A percentile compares a stretch with the other conserved stretches of the same genome.
These are phyloP conservation scores for Leptogaster cylindrica DNA, from an alignment of 2,888 invertebrate genomes.

Conservation along the genomic window DNA sequence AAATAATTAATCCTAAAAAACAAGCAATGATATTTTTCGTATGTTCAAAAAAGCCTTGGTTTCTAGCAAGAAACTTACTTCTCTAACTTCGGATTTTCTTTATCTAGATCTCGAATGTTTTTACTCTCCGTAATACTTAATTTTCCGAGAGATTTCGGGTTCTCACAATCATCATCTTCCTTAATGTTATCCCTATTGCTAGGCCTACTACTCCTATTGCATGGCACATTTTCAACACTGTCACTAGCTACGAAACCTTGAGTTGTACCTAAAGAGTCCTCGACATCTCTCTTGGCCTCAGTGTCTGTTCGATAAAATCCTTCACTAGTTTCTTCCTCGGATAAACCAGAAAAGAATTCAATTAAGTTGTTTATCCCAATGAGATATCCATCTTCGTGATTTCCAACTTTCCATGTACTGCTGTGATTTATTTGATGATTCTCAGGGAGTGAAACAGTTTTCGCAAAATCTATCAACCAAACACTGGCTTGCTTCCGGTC, in stretches of 20 bases:
- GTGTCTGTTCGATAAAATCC: no score
- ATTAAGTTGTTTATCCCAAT: conserved; percentile 91
- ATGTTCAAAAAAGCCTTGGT: no score
- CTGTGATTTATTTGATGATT: conserved; percentile 78
- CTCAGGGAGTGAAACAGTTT: conserved; percentile 83
- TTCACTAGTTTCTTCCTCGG: conserved; percentile 46
- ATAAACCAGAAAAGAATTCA: conserved; percentile 70
- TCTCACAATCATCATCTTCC: conserved; percentile 2
- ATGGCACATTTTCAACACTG: conserved; percentile 31
- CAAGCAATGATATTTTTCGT: no score
- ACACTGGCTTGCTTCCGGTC: conserved; percentile 86
- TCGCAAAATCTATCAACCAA: conserved; percentile 98
- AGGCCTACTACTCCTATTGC: conserved; percentile 11
- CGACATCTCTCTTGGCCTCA: background rate
- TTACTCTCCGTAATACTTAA: conserved; percentile 18
- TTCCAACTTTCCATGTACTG: conserved; percentile 89
- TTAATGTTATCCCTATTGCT: background rate
- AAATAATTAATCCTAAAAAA: background rate
- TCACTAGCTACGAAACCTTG: background rate
- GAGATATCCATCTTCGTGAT: conserved; percentile 95
- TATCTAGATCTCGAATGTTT: background rate
- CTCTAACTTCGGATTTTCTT: no score
- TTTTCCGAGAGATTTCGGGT: background rate
- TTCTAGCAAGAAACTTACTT: no score
- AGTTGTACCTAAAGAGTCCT: background rate